Evolutionary conservation across 2,888 invertebrate species (phyloP).

Genomic region (Cephus pulcher): DNA sequence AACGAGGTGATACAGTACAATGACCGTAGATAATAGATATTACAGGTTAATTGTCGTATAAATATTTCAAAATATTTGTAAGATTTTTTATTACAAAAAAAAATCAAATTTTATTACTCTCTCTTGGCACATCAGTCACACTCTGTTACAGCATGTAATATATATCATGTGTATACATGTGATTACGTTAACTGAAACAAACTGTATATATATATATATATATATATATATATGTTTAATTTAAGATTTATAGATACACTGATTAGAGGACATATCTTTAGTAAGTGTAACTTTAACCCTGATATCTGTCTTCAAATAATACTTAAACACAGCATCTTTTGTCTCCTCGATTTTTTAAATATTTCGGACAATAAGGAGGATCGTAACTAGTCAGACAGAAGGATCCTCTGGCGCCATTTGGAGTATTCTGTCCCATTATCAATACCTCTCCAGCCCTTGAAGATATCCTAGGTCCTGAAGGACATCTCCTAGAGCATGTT

Average conservation of each 20-base stretch:
- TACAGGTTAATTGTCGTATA: background rate
- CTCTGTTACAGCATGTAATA: background rate
- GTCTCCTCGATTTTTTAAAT: constrained; percentile 70
- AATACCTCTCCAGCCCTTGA: constrained; percentile 72
- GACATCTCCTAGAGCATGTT: constrained; percentile 80
- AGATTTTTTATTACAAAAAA: background rate
- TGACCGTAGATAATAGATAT: background rate
- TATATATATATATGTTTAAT: background rate
- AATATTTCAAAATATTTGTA: background rate
- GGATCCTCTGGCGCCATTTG: constrained; percentile 77
- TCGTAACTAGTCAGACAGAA: constrained; percentile 75
- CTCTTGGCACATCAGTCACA: background rate
- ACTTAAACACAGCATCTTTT: constrained; percentile 73
- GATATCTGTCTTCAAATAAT: background rate
- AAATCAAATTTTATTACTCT: background rate
- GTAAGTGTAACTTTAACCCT: no score
- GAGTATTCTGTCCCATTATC: constrained; percentile 79
- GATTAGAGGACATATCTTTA: no score
- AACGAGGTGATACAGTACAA: background rate
- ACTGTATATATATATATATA: no score
- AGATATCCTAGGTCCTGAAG: constrained; percentile 71
- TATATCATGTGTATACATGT: no score
- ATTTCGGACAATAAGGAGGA: constrained; percentile 79
- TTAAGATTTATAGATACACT: background rate
- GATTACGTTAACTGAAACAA: no score